These are phyloP conservation scores for Amiota mariae DNA, from an alignment of 2,888 invertebrate species.

Conservation along the genomic window DNA sequence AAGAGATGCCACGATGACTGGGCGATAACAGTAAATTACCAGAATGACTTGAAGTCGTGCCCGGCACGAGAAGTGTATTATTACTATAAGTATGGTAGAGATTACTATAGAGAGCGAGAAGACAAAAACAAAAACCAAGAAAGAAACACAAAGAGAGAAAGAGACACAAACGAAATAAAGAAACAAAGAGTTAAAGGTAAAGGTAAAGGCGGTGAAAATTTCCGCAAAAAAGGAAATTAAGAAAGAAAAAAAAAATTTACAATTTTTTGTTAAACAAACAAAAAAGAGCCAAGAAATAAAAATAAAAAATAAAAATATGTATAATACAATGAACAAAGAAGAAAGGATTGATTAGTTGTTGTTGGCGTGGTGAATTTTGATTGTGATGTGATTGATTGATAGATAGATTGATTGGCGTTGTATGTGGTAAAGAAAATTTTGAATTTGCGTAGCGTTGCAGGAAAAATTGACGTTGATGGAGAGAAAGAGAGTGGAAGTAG, in stretches of 20 bases:
- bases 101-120: slow-evolving; percentile 60
- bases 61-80: slow-evolving; percentile 77
- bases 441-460: too few relatives aligned
- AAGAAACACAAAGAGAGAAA: slow-evolving; percentile 34
- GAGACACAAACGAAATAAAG: slow-evolving; percentile 42
- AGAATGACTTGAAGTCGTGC: slow-evolving; percentile 72
- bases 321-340: background rate
- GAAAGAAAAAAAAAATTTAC: background rate
- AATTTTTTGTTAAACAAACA: background rate
- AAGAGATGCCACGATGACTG: slow-evolving; percentile 83
- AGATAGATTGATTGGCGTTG: background rate
- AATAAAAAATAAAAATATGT: slow-evolving; percentile 10
- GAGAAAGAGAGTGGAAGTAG: too few relatives aligned
- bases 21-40: slow-evolving; percentile 75
- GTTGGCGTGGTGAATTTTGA: background rate
- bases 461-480: too few relatives aligned
- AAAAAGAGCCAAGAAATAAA: background rate
- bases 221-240: slow-evolving; percentile 32
- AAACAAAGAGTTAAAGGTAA: slow-evolving; percentile 29
- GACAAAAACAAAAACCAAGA: slow-evolving; percentile 37
- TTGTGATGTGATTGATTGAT: slow-evolving; percentile 8
- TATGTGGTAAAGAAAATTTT: too few relatives aligned
- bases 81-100: slow-evolving; percentile 74
- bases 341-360: background rate
- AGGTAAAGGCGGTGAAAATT: slow-evolving; percentile 20